phyloP scores from a whole-genome alignment of 2,888 invertebrate genomes.

The Drosophila robusta region DNA sequence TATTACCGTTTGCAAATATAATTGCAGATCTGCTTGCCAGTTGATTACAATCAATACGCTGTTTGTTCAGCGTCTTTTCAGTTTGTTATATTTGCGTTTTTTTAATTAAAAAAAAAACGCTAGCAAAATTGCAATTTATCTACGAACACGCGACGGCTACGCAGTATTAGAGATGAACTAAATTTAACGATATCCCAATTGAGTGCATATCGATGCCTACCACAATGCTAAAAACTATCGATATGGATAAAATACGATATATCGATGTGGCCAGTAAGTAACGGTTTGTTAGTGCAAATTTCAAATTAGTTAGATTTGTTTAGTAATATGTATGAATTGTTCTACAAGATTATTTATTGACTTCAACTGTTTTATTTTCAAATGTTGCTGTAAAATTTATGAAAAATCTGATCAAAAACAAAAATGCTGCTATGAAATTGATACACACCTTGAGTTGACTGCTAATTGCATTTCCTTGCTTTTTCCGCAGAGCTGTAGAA shows the following conservation, averaged over 20 bases:
- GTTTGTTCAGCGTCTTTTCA: slow-evolving; percentile 20
- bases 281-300: not conserved
- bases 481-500: not conserved
- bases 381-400: not conserved
- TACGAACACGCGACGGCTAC: slow-evolving; percentile 64
- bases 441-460: not conserved
- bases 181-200: slow-evolving; percentile 2
- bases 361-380: too few species aligned
- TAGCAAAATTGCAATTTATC: slow-evolving; percentile 57
- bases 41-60: slow-evolving; percentile 23
- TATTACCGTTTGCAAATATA: slow-evolving; percentile 40
- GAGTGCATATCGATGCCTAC: slow-evolving; percentile 9
- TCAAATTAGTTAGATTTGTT: not conserved
- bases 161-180: slow-evolving; percentile 39
- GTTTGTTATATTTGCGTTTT: slow-evolving; percentile 31
- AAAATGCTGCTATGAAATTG: not conserved
- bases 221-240: slow-evolving; percentile 11
- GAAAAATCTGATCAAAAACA: not conserved
- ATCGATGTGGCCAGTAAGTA: not conserved
- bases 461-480: not conserved
- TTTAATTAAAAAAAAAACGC: slow-evolving; percentile 41
- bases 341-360: too few species aligned
- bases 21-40: slow-evolving; percentile 14
- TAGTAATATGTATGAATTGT: too few species aligned
- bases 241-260: not conserved